Base-by-base conservation (phyloP, 2,888 invertebrate genomes). In the Chymomyza amoena region DNA sequence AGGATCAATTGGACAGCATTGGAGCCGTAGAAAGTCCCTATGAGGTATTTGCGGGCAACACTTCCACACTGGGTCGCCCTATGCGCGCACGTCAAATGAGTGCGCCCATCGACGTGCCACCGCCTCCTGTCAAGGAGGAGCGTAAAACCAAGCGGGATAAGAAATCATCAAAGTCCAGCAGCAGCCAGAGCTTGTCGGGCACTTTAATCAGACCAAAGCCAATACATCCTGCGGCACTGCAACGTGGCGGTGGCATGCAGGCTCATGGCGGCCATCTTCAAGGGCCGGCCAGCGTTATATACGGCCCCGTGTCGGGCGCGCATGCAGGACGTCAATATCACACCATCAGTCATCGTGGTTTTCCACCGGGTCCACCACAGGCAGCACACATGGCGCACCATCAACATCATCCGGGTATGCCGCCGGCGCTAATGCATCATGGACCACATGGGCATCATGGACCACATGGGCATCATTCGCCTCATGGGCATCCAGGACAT, bases 71-170 rank as follows among this genome's bases (percentile, higher is more conserved):
- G 70, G 93, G 95, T 16, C 93, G 95, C 61, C 95, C 95, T 25
- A 93, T 95, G 36, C 93, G 97, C 60, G 97, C 97, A 0, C 94
- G 97, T 2, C 97, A 97, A 92, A 95, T 97, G 77, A 93, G 94
- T 65, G 94, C 95, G 67, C 96, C 96, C 0, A 95, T 96, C 0
- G 94, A 95, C n/a, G 95, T 96, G 61, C 96, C 96, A 9, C 97
- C 97, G 45, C 97, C 97, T 2, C 96, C 96, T 0, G 95, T 95
- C 10, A 94, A 95, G 85, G 93, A 93, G 69, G 94, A 94, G 85
- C 95, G 94, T 89, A 93, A 93, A 78, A 90, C 90, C 67, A 88
- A 87, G 64, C 92, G 93, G 39, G 93, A 93, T 62, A 92, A 93
- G 77, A 91, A 91, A 77, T 87, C 89, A 52, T 90, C 91, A 36